Evolutionary conservation across 1,140 invertebrate genomes (phyloP).

Genomic region (Drosophila willistoni): DNA sequence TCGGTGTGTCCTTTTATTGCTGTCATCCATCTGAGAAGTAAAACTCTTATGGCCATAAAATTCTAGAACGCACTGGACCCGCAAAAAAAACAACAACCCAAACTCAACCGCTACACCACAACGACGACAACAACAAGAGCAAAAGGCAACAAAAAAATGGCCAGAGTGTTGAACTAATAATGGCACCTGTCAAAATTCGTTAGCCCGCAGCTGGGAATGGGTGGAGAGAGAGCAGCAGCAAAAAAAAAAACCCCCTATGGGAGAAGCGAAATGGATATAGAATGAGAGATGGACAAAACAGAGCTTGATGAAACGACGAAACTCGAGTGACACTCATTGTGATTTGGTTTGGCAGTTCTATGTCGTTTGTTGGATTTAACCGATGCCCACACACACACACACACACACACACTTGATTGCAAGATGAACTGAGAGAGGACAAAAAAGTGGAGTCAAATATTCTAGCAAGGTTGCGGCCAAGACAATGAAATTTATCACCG

Average conservation of each 20-base stretch:
- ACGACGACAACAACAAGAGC: neutral
- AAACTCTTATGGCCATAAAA: constrained; percentile 80
- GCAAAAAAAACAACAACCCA: constrained; percentile 59
- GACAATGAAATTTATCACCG: constrained; percentile 35
- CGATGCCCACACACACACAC: constrained; percentile 32
- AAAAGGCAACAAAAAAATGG: constrained; percentile 46
- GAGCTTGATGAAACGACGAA: constrained; percentile 67
- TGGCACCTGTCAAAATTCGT: constrained; percentile 83
- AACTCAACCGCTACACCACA: constrained; percentile 31
- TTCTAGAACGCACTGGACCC: constrained; percentile 67
- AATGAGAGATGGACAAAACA: constrained; percentile 41
- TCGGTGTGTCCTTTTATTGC: constrained; percentile 70
- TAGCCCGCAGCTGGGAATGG: constrained; percentile 30
- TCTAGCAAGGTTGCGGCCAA: constrained; percentile 24
- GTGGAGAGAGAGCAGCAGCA: neutral
- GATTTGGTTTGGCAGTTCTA: constrained; percentile 77
- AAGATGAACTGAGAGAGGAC: constrained; percentile 9
- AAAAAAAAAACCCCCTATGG: neutral
- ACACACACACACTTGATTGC: too few species aligned
- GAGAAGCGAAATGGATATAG: neutral
- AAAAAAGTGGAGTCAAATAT: neutral
- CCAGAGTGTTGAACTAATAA: constrained; percentile 82
- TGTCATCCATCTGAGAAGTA: constrained; percentile 78
- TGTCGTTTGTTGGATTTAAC: constrained; percentile 76
- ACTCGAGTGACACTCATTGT: constrained; percentile 78